phyloP scores from a whole-genome alignment of 2,888 invertebrate species.

The Habroteleia sp. region DNA sequence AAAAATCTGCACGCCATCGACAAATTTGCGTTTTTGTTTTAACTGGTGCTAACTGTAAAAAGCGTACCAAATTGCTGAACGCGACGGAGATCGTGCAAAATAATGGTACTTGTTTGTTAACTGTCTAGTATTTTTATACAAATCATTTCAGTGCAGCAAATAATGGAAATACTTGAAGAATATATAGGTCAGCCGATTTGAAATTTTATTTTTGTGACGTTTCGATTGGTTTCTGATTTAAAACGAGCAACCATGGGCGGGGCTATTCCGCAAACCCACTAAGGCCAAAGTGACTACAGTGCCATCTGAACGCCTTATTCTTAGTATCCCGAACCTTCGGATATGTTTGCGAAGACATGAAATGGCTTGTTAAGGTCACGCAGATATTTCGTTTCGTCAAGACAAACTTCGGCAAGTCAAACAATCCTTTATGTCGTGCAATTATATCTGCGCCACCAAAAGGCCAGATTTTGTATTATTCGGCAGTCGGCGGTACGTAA shows the following conservation, averaged over 20 bases:
- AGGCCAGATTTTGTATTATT: conserved; percentile 5
- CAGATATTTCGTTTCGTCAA: conserved; percentile 37
- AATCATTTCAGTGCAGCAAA: too few species aligned
- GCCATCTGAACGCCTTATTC: conserved; percentile 24
- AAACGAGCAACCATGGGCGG: conserved; percentile 28
- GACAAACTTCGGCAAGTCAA: conserved; percentile 34
- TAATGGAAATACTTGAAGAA: too few species aligned
- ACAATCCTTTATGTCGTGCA: conserved; percentile 66
- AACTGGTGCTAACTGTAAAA: conserved; percentile 1
- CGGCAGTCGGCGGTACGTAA: too few species aligned
- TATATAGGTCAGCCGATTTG: too few species aligned
- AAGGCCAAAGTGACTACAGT: conserved; percentile 36
- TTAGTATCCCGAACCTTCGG: conserved; percentile 34
- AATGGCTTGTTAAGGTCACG: conserved; percentile 23
- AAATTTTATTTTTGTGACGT: neutral
- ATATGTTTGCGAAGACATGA: conserved; percentile 36
- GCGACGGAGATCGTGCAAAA: too few species aligned
- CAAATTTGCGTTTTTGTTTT: conserved; percentile 13
- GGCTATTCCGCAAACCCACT: conserved; percentile 50
- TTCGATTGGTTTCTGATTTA: conserved; percentile 15
- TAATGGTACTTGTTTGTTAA: too few species aligned
- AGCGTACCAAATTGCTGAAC: neutral
- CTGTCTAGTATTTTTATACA: too few species aligned
- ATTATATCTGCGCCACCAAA: neutral
- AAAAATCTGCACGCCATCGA: conserved; percentile 1